Base-by-base conservation (phyloP, 2,113 vertebrate genomes). In the Hypocryptadius cinnamomeus region DNA sequence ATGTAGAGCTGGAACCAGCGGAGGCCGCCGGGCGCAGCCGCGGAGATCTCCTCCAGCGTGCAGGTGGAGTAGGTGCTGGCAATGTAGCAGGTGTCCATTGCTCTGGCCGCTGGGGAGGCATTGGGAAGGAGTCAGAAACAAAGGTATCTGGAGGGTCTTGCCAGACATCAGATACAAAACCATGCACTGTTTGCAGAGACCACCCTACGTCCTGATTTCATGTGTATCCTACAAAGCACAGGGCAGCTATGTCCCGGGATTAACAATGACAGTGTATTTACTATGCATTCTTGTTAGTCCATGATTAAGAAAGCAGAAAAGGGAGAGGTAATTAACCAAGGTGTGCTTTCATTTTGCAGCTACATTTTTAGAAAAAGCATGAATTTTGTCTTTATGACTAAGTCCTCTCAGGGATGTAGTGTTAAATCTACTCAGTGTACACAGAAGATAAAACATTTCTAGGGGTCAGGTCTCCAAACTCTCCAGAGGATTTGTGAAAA, bases 1-100 rank as follows among this genome's bases (percentile, higher is more conserved):
- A 99, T 96, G 37, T 99, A 99, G 57, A 99, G 98, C 92, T 99
- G 99, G 97, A 99, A 99, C 99, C 99, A 99, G 19, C 92, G 98
- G 82, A 98, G 98, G 7, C 98, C 98, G 0, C 91, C 73, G 0
- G 99, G 99, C 0, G 99, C 99, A 0, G 98, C 97, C 0, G 95
- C 79, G 1, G 95, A 97, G 3, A 99, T 99, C 94, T 99, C 99
- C 96, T 99, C 98, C 83, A 99, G 97, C 0, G 98, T 97, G 94
- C 98, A 98, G 83, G 98, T 99, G 91, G 98, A 96, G 79, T 98
- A 99, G 0, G 98, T 99, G 96, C 99, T 99, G 97, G 98, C 96
- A 68, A 99, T 98, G 79, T 99, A 99, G 87, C 99, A 99, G 78
- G 96, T 97, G 87, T 97, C 97, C 31, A 98, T 93, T 0, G 97